A percentile compares a stretch with the other conserved stretches of the same genome.
Evolutionary conservation across 2,797 vertebrate species (phyloP).

Genomic region (Cirrhinus molitorella): DNA sequence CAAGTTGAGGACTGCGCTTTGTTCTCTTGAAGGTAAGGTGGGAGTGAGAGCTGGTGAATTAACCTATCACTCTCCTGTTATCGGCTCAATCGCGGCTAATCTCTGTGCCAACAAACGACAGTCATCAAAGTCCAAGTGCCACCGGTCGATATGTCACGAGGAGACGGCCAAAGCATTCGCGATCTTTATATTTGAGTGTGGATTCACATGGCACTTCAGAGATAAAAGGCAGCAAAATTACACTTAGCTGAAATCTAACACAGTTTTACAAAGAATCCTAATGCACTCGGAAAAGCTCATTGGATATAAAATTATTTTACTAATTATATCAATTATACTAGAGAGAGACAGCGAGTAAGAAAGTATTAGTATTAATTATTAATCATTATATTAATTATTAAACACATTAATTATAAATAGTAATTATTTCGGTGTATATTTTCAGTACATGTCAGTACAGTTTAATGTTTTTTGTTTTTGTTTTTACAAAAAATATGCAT

Average conservation of each 20-base stretch:
- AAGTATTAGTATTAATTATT: too few species aligned
- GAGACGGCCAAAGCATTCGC: neutral
- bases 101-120: conserved; percentile 22
- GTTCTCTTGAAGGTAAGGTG: conserved; percentile 12
- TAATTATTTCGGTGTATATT: too few species aligned
- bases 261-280: neutral
- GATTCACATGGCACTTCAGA: neutral
- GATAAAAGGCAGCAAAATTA: neutral
- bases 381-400: too few species aligned
- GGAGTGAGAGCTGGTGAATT: conserved; percentile 30
- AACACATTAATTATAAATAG: too few species aligned
- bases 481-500: too few species aligned
- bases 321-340: too few species aligned
- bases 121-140: conserved; percentile 30
- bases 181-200: neutral
- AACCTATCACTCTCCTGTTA: conserved; percentile 48
- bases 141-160: neutral
- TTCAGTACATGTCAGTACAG: too few species aligned
- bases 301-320: neutral
- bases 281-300: neutral
- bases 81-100: conserved; percentile 38
- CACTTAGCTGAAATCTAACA: neutral
- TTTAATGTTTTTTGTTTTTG: too few species aligned
- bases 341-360: too few species aligned
- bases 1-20: neutral